Conservation (phyloP, 1,140 invertebrate genomes). For the Anastrepha obliqua region DNA sequence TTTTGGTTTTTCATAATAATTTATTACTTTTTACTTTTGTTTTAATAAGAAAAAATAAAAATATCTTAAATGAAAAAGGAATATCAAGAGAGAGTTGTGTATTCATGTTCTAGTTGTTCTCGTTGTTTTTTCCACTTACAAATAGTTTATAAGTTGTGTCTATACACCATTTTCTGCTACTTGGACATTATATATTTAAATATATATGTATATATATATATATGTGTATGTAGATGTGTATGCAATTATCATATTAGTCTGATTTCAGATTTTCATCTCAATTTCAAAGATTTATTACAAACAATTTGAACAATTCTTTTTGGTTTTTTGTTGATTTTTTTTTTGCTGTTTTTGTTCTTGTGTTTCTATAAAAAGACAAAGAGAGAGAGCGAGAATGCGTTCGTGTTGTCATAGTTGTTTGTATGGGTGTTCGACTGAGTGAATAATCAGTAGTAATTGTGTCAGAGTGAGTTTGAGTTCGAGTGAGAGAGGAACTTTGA, state of each 20-base stretch:
- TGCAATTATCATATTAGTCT: slow-evolving; percentile 25
- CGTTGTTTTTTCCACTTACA: slow-evolving; percentile 9
- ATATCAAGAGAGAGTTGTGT: slow-evolving; percentile 56
- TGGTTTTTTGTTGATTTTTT: neutral
- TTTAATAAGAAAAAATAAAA: slow-evolving; percentile 53
- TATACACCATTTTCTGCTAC: slow-evolving; percentile 6
- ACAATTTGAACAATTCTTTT: slow-evolving; percentile 30
- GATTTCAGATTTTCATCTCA: slow-evolving; percentile 37
- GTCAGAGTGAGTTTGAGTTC: slow-evolving; percentile 31
- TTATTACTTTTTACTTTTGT: slow-evolving; percentile 34
- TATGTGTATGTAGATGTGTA: slow-evolving; percentile 2
- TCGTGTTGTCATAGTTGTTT: slow-evolving; percentile 45
- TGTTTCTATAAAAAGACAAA: slow-evolving; percentile 40
- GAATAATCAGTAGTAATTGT: slow-evolving; percentile 33
- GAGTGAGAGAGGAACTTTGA: slow-evolving; percentile 48
- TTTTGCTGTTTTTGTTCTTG: slow-evolving; percentile 5
- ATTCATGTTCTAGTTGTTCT: slow-evolving; percentile 27
- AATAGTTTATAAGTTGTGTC: slow-evolving; percentile 15
- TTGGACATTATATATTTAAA: neutral
- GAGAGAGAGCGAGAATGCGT: slow-evolving; percentile 50
- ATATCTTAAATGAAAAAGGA: slow-evolving; percentile 57
- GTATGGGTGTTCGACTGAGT: slow-evolving; percentile 11
- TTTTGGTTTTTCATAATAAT: slow-evolving; percentile 30
- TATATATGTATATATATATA: slow-evolving; percentile 23
- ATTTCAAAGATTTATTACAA: slow-evolving; percentile 42